Evolutionary conservation across 2,888 invertebrate genomes (phyloP).

Genomic region (Meghimatium bilineatum): DNA sequence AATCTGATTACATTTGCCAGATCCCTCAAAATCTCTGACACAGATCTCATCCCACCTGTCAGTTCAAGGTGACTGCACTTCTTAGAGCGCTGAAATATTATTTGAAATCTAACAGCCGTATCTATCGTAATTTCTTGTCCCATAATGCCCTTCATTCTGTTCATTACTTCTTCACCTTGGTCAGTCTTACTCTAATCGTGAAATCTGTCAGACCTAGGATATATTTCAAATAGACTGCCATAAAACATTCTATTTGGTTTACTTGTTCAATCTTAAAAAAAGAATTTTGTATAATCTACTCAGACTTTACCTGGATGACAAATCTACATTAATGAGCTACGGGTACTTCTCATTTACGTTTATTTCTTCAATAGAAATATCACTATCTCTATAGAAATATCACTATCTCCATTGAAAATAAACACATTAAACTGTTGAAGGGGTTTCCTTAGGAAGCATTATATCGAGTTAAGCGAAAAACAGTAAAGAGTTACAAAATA

Average conservation of each 20-base stretch:
- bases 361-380: too few species aligned
- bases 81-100: background rate
- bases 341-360: too few species aligned
- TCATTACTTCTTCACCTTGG: background rate
- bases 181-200: background rate
- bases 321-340: background rate
- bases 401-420: too few species aligned
- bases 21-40: background rate
- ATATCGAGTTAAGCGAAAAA: too few species aligned
- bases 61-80: constrained; percentile 16
- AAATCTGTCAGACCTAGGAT: background rate
- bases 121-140: background rate
- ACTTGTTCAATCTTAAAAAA: background rate
- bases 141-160: background rate
- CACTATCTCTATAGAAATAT: too few species aligned
- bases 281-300: background rate
- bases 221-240: too few species aligned
- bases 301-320: background rate
- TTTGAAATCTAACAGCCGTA: background rate
- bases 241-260: background rate
- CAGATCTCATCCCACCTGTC: background rate
- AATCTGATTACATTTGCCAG: background rate
- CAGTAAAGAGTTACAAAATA: too few species aligned
- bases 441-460: too few species aligned
- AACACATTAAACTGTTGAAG: too few species aligned